Percentiles rank a stretch among this genome's conserved stretches.
phyloP scores from a whole-genome alignment of 2,113 vertebrate species.

The Leptosomus discolor region DNA sequence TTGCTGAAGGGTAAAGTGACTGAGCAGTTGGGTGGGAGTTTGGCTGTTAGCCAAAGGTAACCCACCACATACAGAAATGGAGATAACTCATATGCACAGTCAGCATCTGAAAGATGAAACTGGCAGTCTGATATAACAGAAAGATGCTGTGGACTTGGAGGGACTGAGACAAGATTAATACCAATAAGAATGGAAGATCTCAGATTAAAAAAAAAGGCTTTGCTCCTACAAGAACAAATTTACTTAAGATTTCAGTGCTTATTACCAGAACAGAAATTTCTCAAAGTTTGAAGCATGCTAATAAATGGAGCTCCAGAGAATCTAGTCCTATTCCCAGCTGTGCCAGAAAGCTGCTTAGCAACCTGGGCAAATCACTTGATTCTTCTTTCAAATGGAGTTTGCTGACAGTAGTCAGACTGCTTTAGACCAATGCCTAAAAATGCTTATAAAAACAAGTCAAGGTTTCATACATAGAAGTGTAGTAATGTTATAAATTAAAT shows the following conservation, averaged over 20 bases:
- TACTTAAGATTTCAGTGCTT: background rate
- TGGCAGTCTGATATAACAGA: background rate
- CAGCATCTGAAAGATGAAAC: background rate
- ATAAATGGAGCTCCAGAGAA: background rate
- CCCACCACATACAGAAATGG: background rate
- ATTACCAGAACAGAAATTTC: background rate
- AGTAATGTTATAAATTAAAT: background rate
- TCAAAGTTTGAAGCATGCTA: background rate
- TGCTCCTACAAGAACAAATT: accelerated
- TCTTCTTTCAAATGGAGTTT: background rate
- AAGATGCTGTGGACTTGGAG: background rate
- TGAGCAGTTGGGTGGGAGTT: background rate
- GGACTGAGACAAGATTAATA: background rate
- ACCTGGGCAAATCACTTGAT: background rate
- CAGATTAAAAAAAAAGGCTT: background rate
- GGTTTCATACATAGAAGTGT: background rate
- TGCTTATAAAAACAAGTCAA: background rate
- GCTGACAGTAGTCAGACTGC: background rate
- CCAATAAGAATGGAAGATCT: too few species aligned
- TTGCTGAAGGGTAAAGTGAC: background rate
- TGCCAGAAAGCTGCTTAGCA: background rate
- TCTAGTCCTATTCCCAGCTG: background rate
- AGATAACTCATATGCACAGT: background rate
- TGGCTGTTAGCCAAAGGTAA: background rate
- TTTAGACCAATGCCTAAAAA: background rate